phyloP scores from a whole-genome alignment of 2,888 invertebrate genomes.

The Andricus quercusramuli region DNA sequence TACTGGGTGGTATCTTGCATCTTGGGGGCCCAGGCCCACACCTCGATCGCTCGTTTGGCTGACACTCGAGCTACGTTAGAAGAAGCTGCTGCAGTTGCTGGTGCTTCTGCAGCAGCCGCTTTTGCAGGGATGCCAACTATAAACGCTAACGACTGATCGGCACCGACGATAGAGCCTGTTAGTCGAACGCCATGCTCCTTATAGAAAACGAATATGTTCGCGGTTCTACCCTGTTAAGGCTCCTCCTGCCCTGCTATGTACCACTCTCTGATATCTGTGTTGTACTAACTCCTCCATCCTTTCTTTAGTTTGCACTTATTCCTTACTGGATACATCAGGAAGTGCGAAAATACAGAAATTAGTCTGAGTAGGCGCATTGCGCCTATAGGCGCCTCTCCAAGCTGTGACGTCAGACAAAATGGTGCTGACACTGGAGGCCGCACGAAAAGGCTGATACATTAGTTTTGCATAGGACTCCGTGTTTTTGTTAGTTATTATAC shows the following conservation, averaged over 20 bases:
- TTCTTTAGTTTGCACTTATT: neutral
- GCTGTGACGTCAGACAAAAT: too few species aligned
- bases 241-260: constrained; percentile 29
- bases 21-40: constrained; percentile 65
- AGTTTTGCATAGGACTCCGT: too few species aligned
- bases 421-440: too few species aligned
- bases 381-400: too few species aligned
- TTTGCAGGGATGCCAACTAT: constrained; percentile 61
- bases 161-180: constrained; percentile 67
- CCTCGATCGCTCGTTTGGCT: constrained; percentile 60
- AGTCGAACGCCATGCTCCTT: constrained; percentile 69
- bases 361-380: too few species aligned
- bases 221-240: constrained; percentile 60
- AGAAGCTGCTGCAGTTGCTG: constrained; percentile 50
- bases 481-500: too few species aligned
- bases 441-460: too few species aligned
- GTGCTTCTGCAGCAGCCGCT: constrained; percentile 48
- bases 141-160: constrained; percentile 72
- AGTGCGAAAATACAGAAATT: neutral
- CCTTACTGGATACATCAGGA: neutral
- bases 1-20: constrained; percentile 71
- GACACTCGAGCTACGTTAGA: constrained; percentile 61
- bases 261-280: constrained; percentile 63
- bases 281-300: neutral
- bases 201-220: constrained; percentile 69